Percentiles rank a stretch among this genome's conserved stretches.
Conservation (phyloP, 2,888 invertebrate genomes). For the Plagodis dolabraria region DNA sequence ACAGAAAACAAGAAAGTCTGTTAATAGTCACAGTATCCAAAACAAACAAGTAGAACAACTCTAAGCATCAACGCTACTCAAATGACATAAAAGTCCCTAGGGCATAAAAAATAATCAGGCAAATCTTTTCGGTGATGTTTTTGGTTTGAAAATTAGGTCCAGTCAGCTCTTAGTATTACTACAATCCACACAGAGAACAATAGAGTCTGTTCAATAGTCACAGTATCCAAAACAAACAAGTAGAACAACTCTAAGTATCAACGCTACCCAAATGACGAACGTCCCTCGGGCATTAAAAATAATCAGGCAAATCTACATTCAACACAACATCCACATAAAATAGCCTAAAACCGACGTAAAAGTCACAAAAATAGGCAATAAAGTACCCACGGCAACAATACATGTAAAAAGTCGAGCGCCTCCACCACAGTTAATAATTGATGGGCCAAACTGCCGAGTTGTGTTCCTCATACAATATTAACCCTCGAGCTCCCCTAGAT, state of each 20-base stretch:
- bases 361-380: conserved; percentile 78
- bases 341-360: conserved; percentile 66
- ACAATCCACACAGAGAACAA: too few species aligned
- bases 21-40: too few species aligned
- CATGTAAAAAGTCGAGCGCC: conserved; percentile 76
- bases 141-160: too few species aligned
- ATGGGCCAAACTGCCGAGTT: conserved; percentile 83
- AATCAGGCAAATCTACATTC: conserved; percentile 41
- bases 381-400: conserved; percentile 71
- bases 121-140: conserved; percentile 17
- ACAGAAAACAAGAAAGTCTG: too few species aligned
- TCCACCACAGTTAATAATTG: conserved; percentile 80
- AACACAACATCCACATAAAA: conserved; percentile 56
- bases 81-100: conserved; percentile 18
- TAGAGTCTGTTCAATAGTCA: too few species aligned
- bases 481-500: conserved; percentile 61
- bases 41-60: neutral
- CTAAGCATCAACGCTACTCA: conserved; percentile 12
- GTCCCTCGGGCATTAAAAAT: conserved; percentile 30
- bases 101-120: conserved; percentile 36
- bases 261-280: conserved; percentile 15
- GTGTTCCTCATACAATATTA: conserved; percentile 83
- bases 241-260: conserved; percentile 6
- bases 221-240: neutral
- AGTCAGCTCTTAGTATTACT: too few species aligned